Base-by-base conservation (phyloP, 1,140 invertebrate genomes). In the Zophobas morio region DNA sequence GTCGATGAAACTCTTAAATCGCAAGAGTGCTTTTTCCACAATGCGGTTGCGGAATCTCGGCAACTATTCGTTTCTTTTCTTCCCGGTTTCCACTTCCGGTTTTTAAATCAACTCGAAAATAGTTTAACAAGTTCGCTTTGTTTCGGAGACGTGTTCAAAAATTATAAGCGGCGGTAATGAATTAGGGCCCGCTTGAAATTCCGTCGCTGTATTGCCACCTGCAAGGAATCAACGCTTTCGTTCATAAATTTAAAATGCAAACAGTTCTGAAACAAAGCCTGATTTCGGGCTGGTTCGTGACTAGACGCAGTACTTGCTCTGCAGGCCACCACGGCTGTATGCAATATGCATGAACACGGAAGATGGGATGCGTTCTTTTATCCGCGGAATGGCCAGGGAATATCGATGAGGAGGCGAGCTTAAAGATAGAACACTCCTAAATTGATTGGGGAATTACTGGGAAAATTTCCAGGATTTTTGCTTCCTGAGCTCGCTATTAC, bases 181-280 rank as follows among this genome's bases (percentile, higher is more conserved):
- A 66, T 66, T 42, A 66, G 49, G n/a, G 6, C 49, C n/a, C 20
- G 49, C 49, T 51, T 20, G 49, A 66, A 66, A 66, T 42, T 60
- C 56, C 36, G 3, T 1, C 36, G 1, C n/a, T 6, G 56, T 37
- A 37, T 60, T 42, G 33, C 35, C 60, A 66, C 60, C 39, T 66
- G 35, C n/a, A 66, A 66, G 39, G 42, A 66, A 46, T 66, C 60
- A 66, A 33, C 60, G 60, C 37, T 66, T 8, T 36, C 57, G 57
- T 63, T 66, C 20, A 66, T 66, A 66, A 66, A 66, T 66, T 66
- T 66, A 42, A 66, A n/a, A 66, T 39, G 60, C 60, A 66, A 66
- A 66, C 60, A 66, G 20, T 66, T n/a, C 20, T 36, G 60, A 66
- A 66, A 66, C 60, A 66, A 46, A 66, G 37, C 39, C 39, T 66